Conservation (phyloP, 2,888 invertebrate genomes). For the Loripinus fragilis region DNA sequence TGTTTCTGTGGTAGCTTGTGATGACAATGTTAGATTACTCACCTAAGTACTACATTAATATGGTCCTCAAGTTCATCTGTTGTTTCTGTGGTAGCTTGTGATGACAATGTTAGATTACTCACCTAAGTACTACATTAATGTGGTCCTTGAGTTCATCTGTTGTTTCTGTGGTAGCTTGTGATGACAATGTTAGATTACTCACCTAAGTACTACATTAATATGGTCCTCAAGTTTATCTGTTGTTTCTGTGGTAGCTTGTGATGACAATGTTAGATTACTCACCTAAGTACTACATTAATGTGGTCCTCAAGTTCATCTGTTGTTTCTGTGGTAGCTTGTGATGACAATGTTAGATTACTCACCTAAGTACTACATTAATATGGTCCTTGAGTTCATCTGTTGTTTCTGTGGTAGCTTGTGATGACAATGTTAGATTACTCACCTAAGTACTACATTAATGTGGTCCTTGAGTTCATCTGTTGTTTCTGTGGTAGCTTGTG, state of each 20-base stretch:
- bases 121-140: constrained; percentile 95
- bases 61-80: constrained; percentile 86
- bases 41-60: constrained; percentile 95
- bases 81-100: constrained; percentile 66
- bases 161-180: constrained; percentile 66
- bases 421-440: too few relatives aligned
- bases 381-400: constrained; percentile 86
- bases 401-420: constrained; percentile 66
- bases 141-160: constrained; percentile 86
- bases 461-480: constrained; percentile 86
- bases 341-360: too few relatives aligned
- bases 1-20: constrained; percentile 66
- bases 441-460: constrained; percentile 95
- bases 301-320: constrained; percentile 86
- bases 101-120: too few relatives aligned
- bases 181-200: too few relatives aligned
- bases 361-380: constrained; percentile 95
- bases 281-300: constrained; percentile 95
- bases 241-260: constrained; percentile 66
- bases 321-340: constrained; percentile 66
- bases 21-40: too few relatives aligned
- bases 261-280: too few relatives aligned
- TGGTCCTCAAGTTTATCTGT: constrained; percentile 86
- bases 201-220: constrained; percentile 95
- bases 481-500: constrained; percentile 66